Evolutionary conservation across 2,113 vertebrate genomes (phyloP).

Genomic region (Zonotrichia leucophrys): DNA sequence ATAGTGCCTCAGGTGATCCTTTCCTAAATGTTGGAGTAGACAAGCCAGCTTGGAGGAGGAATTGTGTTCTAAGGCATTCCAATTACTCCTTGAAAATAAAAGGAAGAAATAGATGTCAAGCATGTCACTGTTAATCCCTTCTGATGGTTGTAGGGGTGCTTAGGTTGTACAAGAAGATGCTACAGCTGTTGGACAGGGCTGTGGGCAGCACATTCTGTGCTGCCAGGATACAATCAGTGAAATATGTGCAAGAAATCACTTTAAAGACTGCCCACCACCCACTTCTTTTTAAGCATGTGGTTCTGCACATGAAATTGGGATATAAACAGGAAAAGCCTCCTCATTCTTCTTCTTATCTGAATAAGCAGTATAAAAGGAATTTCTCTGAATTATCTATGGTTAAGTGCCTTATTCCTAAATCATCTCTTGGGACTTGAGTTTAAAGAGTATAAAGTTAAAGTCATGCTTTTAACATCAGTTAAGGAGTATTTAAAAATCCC

Average conservation of each 20-base stretch:
- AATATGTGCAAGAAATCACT: not conserved
- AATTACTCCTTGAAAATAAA: not conserved
- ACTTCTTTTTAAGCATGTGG: not conserved
- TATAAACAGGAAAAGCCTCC: not conserved
- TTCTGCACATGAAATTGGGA: not conserved
- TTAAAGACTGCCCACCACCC: not conserved
- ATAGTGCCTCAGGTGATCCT: not conserved
- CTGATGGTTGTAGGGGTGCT: not conserved
- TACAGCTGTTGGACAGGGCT: not conserved
- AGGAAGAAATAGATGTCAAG: not conserved
- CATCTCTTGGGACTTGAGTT: not conserved
- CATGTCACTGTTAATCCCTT: not conserved
- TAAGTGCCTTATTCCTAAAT: not conserved
- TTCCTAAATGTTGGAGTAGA: not conserved
- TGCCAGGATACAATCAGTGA: not conserved
- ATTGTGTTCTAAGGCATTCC: not conserved
- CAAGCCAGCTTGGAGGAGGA: not conserved
- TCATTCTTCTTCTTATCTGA: not conserved
- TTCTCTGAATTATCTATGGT: not conserved
- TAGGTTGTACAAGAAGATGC: not conserved
- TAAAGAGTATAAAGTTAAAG: not conserved
- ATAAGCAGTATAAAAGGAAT: not conserved
- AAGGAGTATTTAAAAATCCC: not conserved
- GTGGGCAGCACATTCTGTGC: not conserved
- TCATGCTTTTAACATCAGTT: not conserved